Conservation (phyloP, 2,797 vertebrate species). For the Helostoma temminkii region DNA sequence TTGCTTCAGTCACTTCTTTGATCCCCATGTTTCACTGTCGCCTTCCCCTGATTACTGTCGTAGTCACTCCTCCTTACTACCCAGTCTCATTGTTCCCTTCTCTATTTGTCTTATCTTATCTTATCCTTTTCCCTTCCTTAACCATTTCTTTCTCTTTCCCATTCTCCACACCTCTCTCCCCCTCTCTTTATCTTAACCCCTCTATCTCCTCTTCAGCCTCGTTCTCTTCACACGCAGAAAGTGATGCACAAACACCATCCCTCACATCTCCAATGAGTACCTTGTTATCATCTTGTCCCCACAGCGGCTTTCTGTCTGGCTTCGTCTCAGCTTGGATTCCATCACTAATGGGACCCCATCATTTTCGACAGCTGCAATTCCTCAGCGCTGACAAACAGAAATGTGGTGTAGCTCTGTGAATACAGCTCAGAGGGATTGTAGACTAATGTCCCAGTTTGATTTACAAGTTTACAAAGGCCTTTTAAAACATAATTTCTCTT, state of each 20-base stretch:
- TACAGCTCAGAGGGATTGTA: slow-evolving; percentile 66
- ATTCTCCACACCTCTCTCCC: slow-evolving; percentile 25
- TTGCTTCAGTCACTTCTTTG: slow-evolving; percentile 41
- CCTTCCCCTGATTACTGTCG: slow-evolving; percentile 59
- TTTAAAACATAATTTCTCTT: slow-evolving; percentile 46
- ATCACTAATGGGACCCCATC: slow-evolving; percentile 77
- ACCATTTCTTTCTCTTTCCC: slow-evolving; percentile 33
- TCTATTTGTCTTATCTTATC: slow-evolving; percentile 69
- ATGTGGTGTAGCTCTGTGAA: slow-evolving; percentile 56
- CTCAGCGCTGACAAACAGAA: slow-evolving; percentile 74
- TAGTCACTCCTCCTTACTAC: slow-evolving; percentile 50
- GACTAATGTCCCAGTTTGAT: slow-evolving; percentile 71
- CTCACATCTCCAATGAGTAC: slow-evolving; percentile 79
- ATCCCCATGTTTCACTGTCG: slow-evolving; percentile 54
- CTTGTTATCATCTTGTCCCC: slow-evolving; percentile 82
- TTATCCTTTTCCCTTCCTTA: slow-evolving; percentile 45
- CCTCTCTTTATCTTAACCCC: slow-evolving; percentile 63
- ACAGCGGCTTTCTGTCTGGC: slow-evolving; percentile 71
- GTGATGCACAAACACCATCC: slow-evolving; percentile 70
- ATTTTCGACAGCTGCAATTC: slow-evolving; percentile 76
- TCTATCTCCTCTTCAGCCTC: slow-evolving; percentile 53
- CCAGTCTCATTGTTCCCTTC: slow-evolving; percentile 56
- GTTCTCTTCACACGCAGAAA: slow-evolving; percentile 61
- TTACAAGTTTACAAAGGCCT: slow-evolving; percentile 68
- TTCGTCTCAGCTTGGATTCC: slow-evolving; percentile 67